Conservation (phyloP, 2,888 invertebrate species). For the Eilema caniola region DNA sequence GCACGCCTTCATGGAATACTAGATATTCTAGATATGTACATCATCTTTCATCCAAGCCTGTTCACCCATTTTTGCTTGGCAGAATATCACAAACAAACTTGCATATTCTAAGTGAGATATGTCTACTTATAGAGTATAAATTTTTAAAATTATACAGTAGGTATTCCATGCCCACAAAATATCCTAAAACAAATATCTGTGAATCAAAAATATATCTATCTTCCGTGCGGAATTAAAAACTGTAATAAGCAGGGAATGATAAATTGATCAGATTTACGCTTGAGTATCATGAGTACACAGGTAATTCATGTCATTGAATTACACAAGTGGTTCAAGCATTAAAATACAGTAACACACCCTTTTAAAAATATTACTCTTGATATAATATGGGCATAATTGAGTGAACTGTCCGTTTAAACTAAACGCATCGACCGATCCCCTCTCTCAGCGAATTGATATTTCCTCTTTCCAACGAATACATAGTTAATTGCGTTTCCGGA, state of each 20-base stretch:
- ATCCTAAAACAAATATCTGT: background rate
- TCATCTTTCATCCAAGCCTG: no score
- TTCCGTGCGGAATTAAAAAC: no score
- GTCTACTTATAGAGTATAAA: no score
- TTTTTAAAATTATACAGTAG: no score
- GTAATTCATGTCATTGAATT: background rate
- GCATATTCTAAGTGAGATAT: no score
- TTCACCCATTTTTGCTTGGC: no score
- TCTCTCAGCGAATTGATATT: slow-evolving; percentile 82
- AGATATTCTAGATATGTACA: no score
- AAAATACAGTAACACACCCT: slow-evolving; percentile 18
- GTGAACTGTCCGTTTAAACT: slow-evolving; percentile 62
- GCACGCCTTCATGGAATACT: no score
- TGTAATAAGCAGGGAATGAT: no score
- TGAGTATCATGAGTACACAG: background rate
- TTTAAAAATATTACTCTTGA: slow-evolving; percentile 48
- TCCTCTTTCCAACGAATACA: slow-evolving; percentile 83
- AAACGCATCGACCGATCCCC: slow-evolving; percentile 70
- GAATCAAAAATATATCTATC: no score
- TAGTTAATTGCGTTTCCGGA: slow-evolving; percentile 84
- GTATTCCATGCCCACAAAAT: no score
- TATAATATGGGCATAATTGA: slow-evolving; percentile 69
- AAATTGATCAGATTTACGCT: background rate
- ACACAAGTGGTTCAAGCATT: slow-evolving; percentile 13
- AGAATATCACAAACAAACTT: no score